Evolutionary conservation across 2,113 vertebrate genomes (phyloP).

Genomic region (Panurus biarmicus): DNA sequence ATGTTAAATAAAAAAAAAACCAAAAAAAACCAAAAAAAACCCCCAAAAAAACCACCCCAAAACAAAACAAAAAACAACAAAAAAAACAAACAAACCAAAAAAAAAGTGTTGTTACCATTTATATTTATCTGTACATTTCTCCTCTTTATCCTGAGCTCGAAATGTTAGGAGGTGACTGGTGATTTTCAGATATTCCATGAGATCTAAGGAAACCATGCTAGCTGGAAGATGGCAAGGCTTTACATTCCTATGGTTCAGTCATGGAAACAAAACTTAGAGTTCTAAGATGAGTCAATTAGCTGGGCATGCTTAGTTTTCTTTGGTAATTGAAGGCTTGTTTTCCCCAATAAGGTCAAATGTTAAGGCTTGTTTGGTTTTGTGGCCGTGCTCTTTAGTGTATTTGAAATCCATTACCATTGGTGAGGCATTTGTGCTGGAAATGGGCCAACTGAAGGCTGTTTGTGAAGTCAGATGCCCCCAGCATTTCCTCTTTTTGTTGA

Average conservation of each 20-base stretch:
- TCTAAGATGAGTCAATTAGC: slow-evolving; percentile 72
- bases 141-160: background rate
- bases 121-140: background rate
- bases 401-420: slow-evolving; percentile 38
- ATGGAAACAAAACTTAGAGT: slow-evolving; percentile 62
- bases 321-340: slow-evolving; percentile 70
- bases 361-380: slow-evolving; percentile 67
- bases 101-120: background rate
- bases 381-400: slow-evolving; percentile 20
- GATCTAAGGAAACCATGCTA: slow-evolving; percentile 35
- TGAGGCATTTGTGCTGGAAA: background rate
- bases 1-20: background rate
- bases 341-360: slow-evolving; percentile 72
- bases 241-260: slow-evolving; percentile 71
- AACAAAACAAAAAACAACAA: no score
- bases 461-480: background rate
- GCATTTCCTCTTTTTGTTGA: background rate
- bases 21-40: no score
- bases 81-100: no score
- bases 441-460: background rate
- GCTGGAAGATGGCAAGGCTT: slow-evolving; percentile 38
- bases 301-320: slow-evolving; percentile 71
- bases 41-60: no score
- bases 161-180: background rate
- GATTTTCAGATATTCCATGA: slow-evolving; percentile 3